Evolutionary conservation across 2,888 invertebrate genomes (phyloP).

Genomic region (Agriopis aurantiaria): DNA sequence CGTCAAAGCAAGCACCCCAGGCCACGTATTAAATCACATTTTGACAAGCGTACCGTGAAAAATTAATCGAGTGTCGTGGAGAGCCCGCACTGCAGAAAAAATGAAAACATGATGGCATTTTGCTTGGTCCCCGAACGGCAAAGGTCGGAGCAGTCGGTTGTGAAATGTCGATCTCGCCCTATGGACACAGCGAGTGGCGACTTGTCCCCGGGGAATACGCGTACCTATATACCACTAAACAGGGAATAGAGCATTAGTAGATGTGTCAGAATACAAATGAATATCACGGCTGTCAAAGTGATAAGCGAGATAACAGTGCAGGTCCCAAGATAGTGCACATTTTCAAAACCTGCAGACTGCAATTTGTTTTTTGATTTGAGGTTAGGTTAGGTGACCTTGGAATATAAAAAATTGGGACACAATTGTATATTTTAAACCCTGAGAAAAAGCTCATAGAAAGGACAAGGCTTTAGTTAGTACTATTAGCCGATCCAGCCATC

Average conservation of each 20-base stretch:
- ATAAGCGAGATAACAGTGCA: no score
- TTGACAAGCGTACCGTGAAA: conserved; percentile 86
- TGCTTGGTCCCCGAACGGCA: conserved; percentile 74
- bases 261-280: neutral
- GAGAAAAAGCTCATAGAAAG: no score
- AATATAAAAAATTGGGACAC: no score
- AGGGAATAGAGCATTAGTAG: no score
- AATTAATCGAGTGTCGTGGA: conserved; percentile 85
- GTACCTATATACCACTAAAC: neutral
- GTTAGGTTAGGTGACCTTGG: no score
- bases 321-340: no score
- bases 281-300: no score
- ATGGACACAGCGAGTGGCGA: conserved; percentile 57
- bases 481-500: no score
- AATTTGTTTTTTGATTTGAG: no score
- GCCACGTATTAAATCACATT: conserved; percentile 81
- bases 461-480: no score
- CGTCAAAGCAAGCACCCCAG: conserved; percentile 73
- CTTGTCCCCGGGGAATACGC: conserved; percentile 64
- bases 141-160: conserved; percentile 82
- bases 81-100: conserved; percentile 73
- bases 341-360: no score
- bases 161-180: conserved; percentile 76
- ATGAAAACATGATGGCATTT: conserved; percentile 83
- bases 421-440: no score